Conservation (phyloP, 2,888 invertebrate genomes). For the Empis stercorea region DNA sequence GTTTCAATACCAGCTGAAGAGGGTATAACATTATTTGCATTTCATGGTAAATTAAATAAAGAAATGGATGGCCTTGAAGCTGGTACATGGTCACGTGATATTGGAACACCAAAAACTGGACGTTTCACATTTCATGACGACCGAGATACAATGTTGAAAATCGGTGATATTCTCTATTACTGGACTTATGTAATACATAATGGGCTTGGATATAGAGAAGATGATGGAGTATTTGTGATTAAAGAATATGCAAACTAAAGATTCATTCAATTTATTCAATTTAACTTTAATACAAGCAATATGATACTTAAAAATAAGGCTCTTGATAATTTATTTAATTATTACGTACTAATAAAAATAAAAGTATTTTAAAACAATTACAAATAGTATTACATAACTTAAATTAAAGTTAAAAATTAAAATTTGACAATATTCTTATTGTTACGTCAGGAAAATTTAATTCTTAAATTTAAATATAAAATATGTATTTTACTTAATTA, state of each 20-base stretch:
- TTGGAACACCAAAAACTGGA: constrained; percentile 46
- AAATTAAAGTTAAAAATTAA: too few relatives aligned
- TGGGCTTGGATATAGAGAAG: constrained; percentile 53
- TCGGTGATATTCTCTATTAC: constrained; percentile 57
- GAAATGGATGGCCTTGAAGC: constrained; percentile 57
- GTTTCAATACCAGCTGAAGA: constrained; percentile 43
- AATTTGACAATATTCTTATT: too few relatives aligned
- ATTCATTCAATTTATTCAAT: too few relatives aligned
- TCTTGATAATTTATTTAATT: too few relatives aligned
- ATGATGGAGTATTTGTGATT: constrained; percentile 32
- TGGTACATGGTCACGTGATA: constrained; percentile 52
- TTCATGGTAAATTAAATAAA: constrained; percentile 61
- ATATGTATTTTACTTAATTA: too few relatives aligned
- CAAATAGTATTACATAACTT: too few relatives aligned
- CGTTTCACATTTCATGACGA: constrained; percentile 58
- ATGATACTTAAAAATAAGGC: too few relatives aligned
- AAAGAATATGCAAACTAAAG: constrained; percentile 2
- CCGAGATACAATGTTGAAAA: constrained; percentile 41
- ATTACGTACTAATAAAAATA: too few relatives aligned
- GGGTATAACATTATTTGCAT: constrained; percentile 60
- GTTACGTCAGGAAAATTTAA: too few relatives aligned
- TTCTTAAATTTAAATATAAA: too few relatives aligned
- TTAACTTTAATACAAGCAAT: too few relatives aligned
- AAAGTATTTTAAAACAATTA: too few relatives aligned
- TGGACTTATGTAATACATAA: constrained; percentile 63